Evolutionary conservation across 1,140 invertebrate genomes (phyloP).

Genomic region (Lanistes nyassanus): DNA sequence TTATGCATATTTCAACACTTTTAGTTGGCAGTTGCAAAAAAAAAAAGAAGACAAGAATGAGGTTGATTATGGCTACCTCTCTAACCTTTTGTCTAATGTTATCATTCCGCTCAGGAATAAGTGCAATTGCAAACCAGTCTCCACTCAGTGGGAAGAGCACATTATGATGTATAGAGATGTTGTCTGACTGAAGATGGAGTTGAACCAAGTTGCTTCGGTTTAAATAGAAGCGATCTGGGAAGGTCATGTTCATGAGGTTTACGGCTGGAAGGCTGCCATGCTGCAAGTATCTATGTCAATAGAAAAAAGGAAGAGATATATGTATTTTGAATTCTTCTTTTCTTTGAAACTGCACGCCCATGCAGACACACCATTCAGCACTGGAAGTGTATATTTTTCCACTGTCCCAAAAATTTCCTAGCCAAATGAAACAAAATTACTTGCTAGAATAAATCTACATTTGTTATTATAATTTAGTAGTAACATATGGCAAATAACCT

Average conservation of each 20-base stretch:
- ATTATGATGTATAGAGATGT: constrained; percentile 46
- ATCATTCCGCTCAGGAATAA: constrained; percentile 75
- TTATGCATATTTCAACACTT: too few relatives aligned
- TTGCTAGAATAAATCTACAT: too few relatives aligned
- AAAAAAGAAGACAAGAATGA: not conserved
- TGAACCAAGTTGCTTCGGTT: constrained; percentile 60
- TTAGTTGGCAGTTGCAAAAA: not conserved
- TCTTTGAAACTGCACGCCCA: not conserved
- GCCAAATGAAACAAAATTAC: too few relatives aligned
- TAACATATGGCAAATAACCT: too few relatives aligned
- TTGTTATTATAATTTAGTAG: too few relatives aligned
- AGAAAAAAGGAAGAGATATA: constrained; percentile 18
- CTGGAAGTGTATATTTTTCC: too few relatives aligned
- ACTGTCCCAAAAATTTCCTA: too few relatives aligned
- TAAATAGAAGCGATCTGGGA: constrained; percentile 70
- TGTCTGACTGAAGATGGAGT: constrained; percentile 68
- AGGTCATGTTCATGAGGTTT: constrained; percentile 78
- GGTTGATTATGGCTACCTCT: not conserved
- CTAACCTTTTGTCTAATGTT: constrained; percentile 71
- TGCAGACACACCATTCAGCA: not conserved
- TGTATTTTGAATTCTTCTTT: not conserved
- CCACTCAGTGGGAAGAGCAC: constrained; percentile 73
- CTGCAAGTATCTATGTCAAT: constrained; percentile 69
- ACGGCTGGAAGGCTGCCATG: constrained; percentile 82
- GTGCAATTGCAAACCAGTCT: constrained; percentile 82